phyloP scores from a whole-genome alignment of 2,888 invertebrate species.

The Periphyllus acericola region DNA sequence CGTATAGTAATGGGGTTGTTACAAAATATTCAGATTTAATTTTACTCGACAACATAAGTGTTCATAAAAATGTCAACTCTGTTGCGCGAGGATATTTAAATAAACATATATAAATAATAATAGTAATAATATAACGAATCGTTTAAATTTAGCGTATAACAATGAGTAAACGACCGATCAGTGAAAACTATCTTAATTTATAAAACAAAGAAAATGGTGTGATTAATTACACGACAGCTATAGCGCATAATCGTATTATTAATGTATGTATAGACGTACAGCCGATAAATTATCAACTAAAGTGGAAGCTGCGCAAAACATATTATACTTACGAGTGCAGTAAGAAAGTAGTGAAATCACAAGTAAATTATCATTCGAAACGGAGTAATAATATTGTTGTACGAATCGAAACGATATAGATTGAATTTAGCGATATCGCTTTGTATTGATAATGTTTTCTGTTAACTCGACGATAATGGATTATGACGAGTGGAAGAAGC shows the following conservation, averaged over 20 bases:
- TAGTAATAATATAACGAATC: neutral
- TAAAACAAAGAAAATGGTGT: neutral
- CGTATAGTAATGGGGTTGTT: conserved; percentile 12
- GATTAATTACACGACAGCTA: no score
- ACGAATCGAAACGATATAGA: no score
- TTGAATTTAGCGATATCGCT: no score
- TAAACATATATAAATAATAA: neutral
- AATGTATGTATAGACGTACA: no score
- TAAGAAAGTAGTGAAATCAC: neutral
- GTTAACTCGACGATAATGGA: no score
- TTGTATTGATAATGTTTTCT: no score
- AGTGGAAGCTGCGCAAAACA: neutral
- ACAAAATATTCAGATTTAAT: conserved; percentile 24
- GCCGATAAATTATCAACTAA: neutral
- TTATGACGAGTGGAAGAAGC: no score
- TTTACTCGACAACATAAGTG: conserved; percentile 26
- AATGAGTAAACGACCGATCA: neutral
- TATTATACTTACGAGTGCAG: neutral
- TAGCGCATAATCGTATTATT: no score
- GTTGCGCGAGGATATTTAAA: neutral
- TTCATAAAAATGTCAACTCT: conserved; percentile 27
- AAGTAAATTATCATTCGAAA: neutral
- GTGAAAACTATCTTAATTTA: neutral
- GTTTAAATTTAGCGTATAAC: neutral
- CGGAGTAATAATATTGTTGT: no score